Evolutionary conservation across 2,888 invertebrate genomes (phyloP).

Genomic region (Lasioglossum villosulum): DNA sequence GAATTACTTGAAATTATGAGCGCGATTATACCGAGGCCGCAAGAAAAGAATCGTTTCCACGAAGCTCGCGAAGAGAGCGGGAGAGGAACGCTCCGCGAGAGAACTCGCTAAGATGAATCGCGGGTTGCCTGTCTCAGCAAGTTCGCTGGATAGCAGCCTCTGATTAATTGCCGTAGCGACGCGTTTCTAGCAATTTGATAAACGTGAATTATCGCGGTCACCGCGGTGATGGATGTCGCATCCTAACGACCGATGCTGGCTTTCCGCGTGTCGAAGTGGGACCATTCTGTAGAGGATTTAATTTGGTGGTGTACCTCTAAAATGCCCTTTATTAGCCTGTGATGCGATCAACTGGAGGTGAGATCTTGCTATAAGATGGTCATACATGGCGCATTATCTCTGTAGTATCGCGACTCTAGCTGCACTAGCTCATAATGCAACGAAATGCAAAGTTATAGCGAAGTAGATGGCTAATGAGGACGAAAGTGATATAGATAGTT

Average conservation of each 20-base stretch:
- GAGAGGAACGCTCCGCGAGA: not conserved
- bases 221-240: constrained; percentile 34
- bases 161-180: constrained; percentile 47
- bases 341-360: not conserved
- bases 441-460: not conserved
- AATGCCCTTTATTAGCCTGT: no score
- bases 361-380: not conserved
- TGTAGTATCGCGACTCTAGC: not conserved
- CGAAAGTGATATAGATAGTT: not conserved
- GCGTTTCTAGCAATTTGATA: constrained; percentile 47
- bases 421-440: not conserved
- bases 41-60: not conserved
- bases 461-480: not conserved
- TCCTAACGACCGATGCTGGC: not conserved
- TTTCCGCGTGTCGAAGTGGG: not conserved
- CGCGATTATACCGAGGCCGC: not conserved
- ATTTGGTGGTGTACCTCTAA: no score
- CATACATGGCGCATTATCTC: not conserved
- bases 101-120: constrained; percentile 40
- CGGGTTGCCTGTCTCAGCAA: constrained; percentile 7
- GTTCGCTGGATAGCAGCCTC: not conserved
- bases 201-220: constrained; percentile 36
- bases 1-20: not conserved
- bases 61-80: not conserved
- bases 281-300: not conserved